Evolutionary conservation across 2,888 invertebrate species (phyloP).

Genomic region (Nowickia ferox): DNA sequence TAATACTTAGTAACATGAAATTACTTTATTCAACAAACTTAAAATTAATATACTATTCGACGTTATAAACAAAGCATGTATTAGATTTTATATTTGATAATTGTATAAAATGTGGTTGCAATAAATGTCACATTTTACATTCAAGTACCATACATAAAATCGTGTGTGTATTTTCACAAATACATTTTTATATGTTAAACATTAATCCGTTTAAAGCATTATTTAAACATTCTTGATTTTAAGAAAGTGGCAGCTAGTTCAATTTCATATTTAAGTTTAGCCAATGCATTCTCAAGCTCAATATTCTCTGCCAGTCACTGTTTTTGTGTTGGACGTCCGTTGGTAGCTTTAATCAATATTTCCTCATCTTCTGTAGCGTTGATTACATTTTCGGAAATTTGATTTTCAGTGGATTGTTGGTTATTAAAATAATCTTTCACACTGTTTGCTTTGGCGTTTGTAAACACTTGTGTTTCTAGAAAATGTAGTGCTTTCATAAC

Average conservation of each 20-base stretch:
- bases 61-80: not conserved
- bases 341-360: conserved; percentile 1
- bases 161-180: not conserved
- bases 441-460: conserved; percentile 35
- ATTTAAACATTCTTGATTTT: conserved; percentile 23
- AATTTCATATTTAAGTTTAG: conserved; percentile 75
- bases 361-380: conserved; percentile 4
- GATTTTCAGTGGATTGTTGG: conserved; percentile 4
- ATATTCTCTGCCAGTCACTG: conserved; percentile 61
- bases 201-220: not conserved
- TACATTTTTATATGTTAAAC: conserved; percentile 4
- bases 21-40: conserved; percentile 34
- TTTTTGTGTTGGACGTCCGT: conserved; percentile 13
- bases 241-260: conserved; percentile 58
- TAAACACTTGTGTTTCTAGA: conserved; percentile 80
- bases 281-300: conserved; percentile 73
- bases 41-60: too few relatives aligned
- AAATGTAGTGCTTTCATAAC: conserved; percentile 81
- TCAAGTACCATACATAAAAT: conserved; percentile 13
- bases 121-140: not conserved
- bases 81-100: conserved; percentile 13
- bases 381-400: not conserved
- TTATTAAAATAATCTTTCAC: not conserved
- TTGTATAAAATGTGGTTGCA: not conserved
- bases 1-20: conserved; percentile 28